These are phyloP conservation scores for Cylindroiulus punctatus DNA, from an alignment of 2,888 invertebrate genomes.

Conservation along the genomic window DNA sequence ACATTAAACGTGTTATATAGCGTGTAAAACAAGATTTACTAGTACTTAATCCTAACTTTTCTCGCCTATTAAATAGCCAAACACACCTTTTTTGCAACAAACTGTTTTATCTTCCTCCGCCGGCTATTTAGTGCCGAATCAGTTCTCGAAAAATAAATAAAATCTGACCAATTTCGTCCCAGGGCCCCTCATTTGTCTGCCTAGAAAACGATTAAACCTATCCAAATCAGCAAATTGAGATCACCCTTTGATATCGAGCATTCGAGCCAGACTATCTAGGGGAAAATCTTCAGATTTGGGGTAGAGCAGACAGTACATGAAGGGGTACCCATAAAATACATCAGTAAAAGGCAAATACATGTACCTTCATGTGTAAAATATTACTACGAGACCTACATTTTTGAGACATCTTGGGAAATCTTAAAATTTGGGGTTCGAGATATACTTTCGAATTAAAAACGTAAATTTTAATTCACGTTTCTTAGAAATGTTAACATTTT, in stretches of 20 bases:
- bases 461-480: too few relatives aligned
- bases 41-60: slow-evolving; percentile 2
- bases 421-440: too few relatives aligned
- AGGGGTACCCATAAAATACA: neutral
- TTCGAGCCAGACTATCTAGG: slow-evolving; percentile 16
- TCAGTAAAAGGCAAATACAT: neutral
- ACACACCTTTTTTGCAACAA: slow-evolving; percentile 15
- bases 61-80: slow-evolving; percentile 25
- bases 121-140: neutral
- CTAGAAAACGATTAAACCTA: neutral
- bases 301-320: neutral
- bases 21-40: slow-evolving; percentile 38
- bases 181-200: slow-evolving; percentile 7
- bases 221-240: slow-evolving; percentile 13
- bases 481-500: too few relatives aligned
- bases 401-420: too few relatives aligned
- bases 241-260: slow-evolving; percentile 25
- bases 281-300: slow-evolving; percentile 4
- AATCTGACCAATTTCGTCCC: slow-evolving; percentile 5
- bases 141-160: slow-evolving; percentile 25
- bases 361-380: too few relatives aligned
- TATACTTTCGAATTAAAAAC: too few relatives aligned
- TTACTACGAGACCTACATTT: too few relatives aligned
- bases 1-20: slow-evolving; percentile 19
- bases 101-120: slow-evolving; percentile 5